Evolutionary conservation across 2,113 vertebrate genomes (phyloP).

Genomic region (Oreochromis spilurus): DNA sequence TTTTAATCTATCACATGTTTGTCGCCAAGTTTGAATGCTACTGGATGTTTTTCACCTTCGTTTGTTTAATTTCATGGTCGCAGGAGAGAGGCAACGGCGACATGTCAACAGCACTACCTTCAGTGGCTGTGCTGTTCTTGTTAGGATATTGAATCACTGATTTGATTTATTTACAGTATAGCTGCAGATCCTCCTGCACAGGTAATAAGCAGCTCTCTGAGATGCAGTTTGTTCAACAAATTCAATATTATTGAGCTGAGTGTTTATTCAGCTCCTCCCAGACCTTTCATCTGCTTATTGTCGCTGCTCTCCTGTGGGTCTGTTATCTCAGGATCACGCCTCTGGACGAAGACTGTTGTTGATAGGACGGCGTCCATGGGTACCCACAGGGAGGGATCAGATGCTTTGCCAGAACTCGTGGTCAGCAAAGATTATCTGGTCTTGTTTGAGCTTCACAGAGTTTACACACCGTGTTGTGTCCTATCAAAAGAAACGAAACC

Average conservation of each 20-base stretch:
- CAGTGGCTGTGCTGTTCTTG: background rate
- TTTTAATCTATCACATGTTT: background rate
- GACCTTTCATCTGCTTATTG: conserved; percentile 34
- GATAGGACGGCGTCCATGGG: conserved; percentile 31
- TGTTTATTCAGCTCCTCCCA: conserved; percentile 35
- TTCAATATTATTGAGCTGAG: conserved; percentile 21
- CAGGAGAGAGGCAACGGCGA: background rate
- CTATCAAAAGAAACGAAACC: background rate
- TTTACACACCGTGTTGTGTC: background rate
- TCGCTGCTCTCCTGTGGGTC: conserved; percentile 3
- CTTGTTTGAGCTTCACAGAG: conserved; percentile 22
- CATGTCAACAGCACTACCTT: background rate
- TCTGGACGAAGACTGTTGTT: conserved; percentile 24
- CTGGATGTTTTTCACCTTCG: background rate
- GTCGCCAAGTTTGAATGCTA: background rate
- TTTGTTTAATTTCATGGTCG: background rate
- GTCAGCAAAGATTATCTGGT: conserved; percentile 49
- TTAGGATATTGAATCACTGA: background rate
- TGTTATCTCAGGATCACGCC: conserved; percentile 52
- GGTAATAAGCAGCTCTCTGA: background rate
- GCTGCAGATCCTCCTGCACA: background rate
- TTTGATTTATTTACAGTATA: background rate
- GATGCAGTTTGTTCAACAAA: conserved; percentile 7
- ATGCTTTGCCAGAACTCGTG: conserved; percentile 26
- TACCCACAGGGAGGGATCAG: conserved; percentile 16